Evolutionary conservation across 2,797 vertebrate species (phyloP).

Genomic region (Poecilia velifera): DNA sequence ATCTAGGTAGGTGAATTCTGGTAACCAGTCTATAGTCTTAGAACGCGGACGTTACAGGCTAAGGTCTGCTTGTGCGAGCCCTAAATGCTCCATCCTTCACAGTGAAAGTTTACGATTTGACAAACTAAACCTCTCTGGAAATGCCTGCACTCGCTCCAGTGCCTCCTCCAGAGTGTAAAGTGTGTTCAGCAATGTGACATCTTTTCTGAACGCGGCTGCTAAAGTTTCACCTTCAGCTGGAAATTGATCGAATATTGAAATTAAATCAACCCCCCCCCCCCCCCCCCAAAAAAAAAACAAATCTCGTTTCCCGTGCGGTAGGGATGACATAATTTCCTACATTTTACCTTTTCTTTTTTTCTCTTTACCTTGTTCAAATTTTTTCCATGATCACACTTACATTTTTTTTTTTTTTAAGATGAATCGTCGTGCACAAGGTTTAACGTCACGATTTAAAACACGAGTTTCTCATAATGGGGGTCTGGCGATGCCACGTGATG

Average conservation of each 20-base stretch:
- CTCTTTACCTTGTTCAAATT: conserved; percentile 10
- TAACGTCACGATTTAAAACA: conserved; percentile 53
- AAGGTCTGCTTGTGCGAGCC: conserved; percentile 48
- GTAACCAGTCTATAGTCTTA: conserved; percentile 30
- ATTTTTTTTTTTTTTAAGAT: conserved; percentile 22
- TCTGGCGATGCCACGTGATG: conserved; percentile 44
- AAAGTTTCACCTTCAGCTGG: conserved; percentile 15
- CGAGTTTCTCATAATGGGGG: conserved; percentile 37
- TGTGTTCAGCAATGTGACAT: conserved; percentile 40
- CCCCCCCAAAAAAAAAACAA: neutral
- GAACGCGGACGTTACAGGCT: conserved; percentile 42
- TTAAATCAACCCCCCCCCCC: neutral
- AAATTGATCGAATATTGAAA: conserved; percentile 20
- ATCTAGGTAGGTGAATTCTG: conserved; percentile 28
- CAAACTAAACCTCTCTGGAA: conserved; percentile 44
- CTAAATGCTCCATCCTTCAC: conserved; percentile 55
- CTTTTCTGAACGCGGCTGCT: conserved; percentile 41
- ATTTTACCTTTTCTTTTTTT: neutral
- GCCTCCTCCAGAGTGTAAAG: conserved; percentile 41
- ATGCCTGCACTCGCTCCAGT: conserved; percentile 34
- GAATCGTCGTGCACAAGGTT: conserved; percentile 36
- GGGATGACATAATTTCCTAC: neutral
- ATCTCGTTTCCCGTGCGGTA: conserved; percentile 7
- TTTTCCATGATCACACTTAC: conserved; percentile 11
- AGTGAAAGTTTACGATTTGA: conserved; percentile 59